Evolutionary conservation across 2,113 vertebrate genomes (phyloP).

Genomic region (Mobula hypostoma): DNA sequence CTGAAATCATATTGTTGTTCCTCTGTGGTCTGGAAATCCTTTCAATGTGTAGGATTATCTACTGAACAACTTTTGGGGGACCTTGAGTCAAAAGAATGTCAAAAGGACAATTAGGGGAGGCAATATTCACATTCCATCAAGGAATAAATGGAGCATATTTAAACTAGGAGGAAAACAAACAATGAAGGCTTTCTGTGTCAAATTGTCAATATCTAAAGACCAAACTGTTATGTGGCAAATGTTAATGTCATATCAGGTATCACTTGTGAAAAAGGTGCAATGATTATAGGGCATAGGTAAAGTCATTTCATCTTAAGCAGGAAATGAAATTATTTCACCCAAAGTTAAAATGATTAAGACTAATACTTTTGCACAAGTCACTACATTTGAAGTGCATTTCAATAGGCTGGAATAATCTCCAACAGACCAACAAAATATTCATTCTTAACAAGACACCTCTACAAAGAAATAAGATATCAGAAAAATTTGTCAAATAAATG

Average conservation of each 20-base stretch:
- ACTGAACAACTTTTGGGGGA: no score
- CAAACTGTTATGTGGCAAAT: neutral
- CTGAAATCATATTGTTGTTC: no score
- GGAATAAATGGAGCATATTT: neutral
- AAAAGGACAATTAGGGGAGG: no score
- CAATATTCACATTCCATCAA: no score
- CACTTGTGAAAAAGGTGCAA: neutral
- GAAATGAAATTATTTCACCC: neutral
- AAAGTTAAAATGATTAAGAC: neutral
- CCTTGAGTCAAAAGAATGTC: no score
- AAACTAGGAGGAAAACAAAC: neutral
- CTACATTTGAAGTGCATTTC: no score
- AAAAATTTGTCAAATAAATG: neutral
- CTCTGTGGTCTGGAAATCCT: no score
- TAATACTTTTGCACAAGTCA: neutral
- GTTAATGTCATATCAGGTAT: neutral
- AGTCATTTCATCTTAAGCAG: neutral
- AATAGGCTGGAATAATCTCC: neutral
- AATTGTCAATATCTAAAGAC: neutral
- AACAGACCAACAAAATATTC: neutral
- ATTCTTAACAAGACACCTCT: neutral
- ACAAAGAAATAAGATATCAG: neutral
- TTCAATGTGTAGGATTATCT: no score
- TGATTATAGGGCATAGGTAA: neutral
- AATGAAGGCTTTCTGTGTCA: neutral